Percentiles rank a stretch among this genome's conserved stretches.
Evolutionary conservation across 2,797 vertebrate genomes (phyloP).

Genomic region (Ctenopoma kingsleyae): DNA sequence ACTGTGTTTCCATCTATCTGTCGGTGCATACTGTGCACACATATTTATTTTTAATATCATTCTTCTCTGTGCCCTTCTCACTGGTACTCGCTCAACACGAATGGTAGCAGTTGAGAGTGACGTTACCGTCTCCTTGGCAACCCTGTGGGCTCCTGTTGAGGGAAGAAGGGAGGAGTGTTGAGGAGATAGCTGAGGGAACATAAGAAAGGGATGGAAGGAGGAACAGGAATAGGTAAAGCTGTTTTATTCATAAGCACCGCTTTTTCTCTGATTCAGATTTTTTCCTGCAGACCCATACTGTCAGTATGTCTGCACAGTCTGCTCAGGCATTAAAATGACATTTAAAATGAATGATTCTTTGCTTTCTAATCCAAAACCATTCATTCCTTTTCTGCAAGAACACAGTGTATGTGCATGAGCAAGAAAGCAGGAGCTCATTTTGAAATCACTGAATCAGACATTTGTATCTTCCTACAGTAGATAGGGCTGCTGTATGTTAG

Average conservation of each 20-base stretch:
- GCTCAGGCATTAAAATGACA: constrained; percentile 30
- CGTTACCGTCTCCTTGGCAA: constrained; percentile 84
- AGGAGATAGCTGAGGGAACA: constrained; percentile 42
- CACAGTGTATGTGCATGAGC: not conserved
- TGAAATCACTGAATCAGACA: constrained; percentile 24
- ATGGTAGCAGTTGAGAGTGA: constrained; percentile 82
- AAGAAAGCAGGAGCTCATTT: constrained; percentile 12
- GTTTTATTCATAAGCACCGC: constrained; percentile 75
- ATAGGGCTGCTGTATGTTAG: constrained; percentile 29
- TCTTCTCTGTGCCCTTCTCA: constrained; percentile 58
- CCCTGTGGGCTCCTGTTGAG: constrained; percentile 57
- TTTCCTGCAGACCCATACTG: constrained; percentile 37
- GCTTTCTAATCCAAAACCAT: constrained; percentile 44
- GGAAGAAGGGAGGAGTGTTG: constrained; percentile 36
- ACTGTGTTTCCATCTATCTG: constrained; percentile 17
- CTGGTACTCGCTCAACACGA: constrained; percentile 67
- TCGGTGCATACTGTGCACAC: constrained; percentile 43
- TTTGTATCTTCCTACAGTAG: constrained; percentile 30
- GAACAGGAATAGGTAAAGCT: constrained; percentile 49
- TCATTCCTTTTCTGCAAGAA: constrained; percentile 21
- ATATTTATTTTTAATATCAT: constrained; percentile 78
- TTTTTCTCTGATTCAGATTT: constrained; percentile 53
- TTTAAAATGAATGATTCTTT: constrained; percentile 34
- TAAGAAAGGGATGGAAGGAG: constrained; percentile 41
- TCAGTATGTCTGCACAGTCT: constrained; percentile 19